Percentiles rank a stretch among this genome's conserved stretches.
phyloP scores from a whole-genome alignment of 2,797 vertebrate species.

The Podargus strigoides region DNA sequence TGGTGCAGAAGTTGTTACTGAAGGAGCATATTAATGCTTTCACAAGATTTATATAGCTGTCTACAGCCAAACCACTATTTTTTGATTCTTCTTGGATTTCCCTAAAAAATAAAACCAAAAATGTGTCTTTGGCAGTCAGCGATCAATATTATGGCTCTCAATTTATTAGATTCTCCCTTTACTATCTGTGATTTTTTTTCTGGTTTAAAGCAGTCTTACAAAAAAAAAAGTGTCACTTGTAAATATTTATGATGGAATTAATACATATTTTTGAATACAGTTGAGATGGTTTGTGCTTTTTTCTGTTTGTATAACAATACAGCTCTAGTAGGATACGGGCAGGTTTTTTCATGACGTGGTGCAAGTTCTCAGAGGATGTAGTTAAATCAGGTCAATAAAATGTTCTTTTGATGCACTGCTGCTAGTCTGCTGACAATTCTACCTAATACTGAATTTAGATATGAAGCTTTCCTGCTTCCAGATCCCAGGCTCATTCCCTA shows the following conservation, averaged over 20 bases:
- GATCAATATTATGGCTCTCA: not conserved
- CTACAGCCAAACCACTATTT: not conserved
- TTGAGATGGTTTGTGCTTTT: not conserved
- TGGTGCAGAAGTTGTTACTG: not conserved
- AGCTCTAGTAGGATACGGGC: not conserved
- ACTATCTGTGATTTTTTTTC: not conserved
- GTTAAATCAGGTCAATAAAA: not conserved
- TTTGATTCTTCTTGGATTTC: not conserved
- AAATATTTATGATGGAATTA: conserved; percentile 25
- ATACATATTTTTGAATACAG: conserved; percentile 36
- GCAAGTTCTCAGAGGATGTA: not conserved
- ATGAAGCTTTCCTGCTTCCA: not conserved
- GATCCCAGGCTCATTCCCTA: not conserved
- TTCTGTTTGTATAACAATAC: not conserved
- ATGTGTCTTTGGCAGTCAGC: not conserved
- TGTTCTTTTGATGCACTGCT: not conserved
- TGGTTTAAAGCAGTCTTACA: not conserved
- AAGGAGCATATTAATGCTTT: not conserved
- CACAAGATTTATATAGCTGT: not conserved
- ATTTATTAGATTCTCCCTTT: not conserved
- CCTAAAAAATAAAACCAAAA: not conserved
- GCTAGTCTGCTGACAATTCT: not conserved
- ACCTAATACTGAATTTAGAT: not conserved
- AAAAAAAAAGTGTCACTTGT: conserved; percentile 16
- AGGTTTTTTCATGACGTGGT: not conserved